Evolutionary conservation across 2,113 vertebrate species (phyloP).

Genomic region (Leptodactylus fuscus): DNA sequence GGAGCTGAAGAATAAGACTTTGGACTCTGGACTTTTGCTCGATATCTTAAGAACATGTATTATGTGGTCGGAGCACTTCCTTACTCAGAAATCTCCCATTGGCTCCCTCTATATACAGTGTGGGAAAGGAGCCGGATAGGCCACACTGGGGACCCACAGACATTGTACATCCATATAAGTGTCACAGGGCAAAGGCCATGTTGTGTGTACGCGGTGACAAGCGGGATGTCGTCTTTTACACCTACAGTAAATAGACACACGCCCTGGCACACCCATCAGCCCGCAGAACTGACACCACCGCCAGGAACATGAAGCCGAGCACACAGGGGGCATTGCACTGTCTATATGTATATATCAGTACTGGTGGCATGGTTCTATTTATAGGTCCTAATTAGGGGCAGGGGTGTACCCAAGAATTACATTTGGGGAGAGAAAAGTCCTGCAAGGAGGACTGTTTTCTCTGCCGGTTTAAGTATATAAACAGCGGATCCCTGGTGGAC

Average conservation of each 20-base stretch:
- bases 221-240: background rate
- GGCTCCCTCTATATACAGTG: background rate
- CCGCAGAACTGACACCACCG: background rate
- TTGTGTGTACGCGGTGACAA: background rate
- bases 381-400: too few species aligned
- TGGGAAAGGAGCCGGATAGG: background rate
- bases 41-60: background rate
- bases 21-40: background rate
- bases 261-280: conserved; percentile 4
- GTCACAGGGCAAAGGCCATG: background rate
- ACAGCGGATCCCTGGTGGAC: too few species aligned
- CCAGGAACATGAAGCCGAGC: background rate
- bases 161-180: background rate
- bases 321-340: background rate
- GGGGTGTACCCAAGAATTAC: too few species aligned
- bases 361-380: too few species aligned
- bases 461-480: too few species aligned
- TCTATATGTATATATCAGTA: background rate
- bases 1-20: too few species aligned
- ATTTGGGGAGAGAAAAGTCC: too few species aligned
- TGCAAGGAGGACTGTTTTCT: too few species aligned
- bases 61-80: background rate
- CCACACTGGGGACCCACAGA: background rate
- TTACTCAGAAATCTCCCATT: background rate
- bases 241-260: conserved; percentile 4